Conservation (phyloP, 2,797 vertebrate species). For the Esox masquinongy region DNA sequence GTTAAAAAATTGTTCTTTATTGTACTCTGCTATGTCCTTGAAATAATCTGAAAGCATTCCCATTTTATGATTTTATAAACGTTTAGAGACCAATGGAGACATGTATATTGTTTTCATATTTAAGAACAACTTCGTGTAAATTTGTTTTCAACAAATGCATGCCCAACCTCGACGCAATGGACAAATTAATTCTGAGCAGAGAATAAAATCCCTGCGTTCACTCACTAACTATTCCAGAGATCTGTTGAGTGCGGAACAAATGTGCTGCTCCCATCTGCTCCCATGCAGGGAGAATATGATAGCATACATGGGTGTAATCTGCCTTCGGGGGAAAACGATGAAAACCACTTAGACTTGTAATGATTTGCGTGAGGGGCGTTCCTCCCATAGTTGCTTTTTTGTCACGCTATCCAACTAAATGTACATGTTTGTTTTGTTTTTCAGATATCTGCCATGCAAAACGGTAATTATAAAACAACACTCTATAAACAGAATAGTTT, state of each 20-base stretch:
- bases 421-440: slow-evolving; percentile 64
- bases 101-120: slow-evolving; percentile 29
- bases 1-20: neutral
- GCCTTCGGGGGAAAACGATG: slow-evolving; percentile 55
- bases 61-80: slow-evolving; percentile 21
- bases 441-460: slow-evolving; percentile 78
- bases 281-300: slow-evolving; percentile 67
- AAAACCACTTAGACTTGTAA: slow-evolving; percentile 48
- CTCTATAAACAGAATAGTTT: neutral
- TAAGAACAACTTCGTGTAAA: slow-evolving; percentile 64
- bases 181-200: slow-evolving; percentile 73
- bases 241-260: slow-evolving; percentile 77
- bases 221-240: slow-evolving; percentile 57
- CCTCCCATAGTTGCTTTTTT: slow-evolving; percentile 31
- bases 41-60: neutral
- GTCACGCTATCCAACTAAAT: neutral
- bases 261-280: slow-evolving; percentile 62
- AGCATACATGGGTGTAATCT: slow-evolving; percentile 52
- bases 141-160: slow-evolving; percentile 64
- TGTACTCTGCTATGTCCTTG: neutral
- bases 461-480: slow-evolving; percentile 72
- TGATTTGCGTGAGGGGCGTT: slow-evolving; percentile 16
- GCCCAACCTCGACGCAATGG: slow-evolving; percentile 63
- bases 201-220: slow-evolving; percentile 67
- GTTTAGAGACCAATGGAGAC: slow-evolving; percentile 8